These are phyloP conservation scores for Pocillopora meandrina DNA, from an alignment of 92 coral and sea anemone species.

Conservation along the genomic window DNA sequence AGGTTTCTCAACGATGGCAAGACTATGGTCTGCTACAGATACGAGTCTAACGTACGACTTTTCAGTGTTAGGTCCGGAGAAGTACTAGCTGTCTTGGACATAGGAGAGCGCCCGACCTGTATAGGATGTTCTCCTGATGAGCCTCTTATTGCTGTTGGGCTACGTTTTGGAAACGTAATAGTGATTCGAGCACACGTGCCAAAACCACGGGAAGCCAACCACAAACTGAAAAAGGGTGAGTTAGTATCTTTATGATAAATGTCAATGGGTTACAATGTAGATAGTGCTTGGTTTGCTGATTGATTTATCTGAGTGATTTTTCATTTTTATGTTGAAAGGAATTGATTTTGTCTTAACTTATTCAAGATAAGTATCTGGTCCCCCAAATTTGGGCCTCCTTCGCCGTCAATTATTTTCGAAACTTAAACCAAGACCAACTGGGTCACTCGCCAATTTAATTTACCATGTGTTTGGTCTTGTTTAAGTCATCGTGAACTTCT, in stretches of 20 bases:
- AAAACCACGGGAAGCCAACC: neutral
- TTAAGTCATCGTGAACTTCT: too few relatives aligned
- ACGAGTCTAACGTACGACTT: neutral
- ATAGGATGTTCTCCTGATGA: neutral
- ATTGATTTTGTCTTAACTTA: too few relatives aligned
- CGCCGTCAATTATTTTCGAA: too few relatives aligned
- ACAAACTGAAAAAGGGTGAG: neutral
- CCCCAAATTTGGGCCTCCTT: too few relatives aligned
- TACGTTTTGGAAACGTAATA: neutral
- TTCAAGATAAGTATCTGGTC: too few relatives aligned
- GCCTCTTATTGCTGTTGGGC: neutral
- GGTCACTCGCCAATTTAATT: too few relatives aligned
- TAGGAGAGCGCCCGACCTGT: conserved; percentile 14
- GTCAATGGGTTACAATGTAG: neutral
- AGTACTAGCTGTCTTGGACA: conserved; percentile 8
- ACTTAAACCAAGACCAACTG: too few relatives aligned
- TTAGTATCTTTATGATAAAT: neutral
- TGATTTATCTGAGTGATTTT: too few relatives aligned
- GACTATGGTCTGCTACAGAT: neutral
- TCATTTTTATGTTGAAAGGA: too few relatives aligned
- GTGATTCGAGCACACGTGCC: conserved; percentile 1
- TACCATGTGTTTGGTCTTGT: too few relatives aligned
- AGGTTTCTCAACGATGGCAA: conserved; percentile 16
- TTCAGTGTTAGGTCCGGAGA: neutral
- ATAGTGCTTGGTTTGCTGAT: too few relatives aligned